phyloP scores from a whole-genome alignment of 37 sponge, comb jelly and placozoan genomes.

The Cladorhizidae sp. region DNA sequence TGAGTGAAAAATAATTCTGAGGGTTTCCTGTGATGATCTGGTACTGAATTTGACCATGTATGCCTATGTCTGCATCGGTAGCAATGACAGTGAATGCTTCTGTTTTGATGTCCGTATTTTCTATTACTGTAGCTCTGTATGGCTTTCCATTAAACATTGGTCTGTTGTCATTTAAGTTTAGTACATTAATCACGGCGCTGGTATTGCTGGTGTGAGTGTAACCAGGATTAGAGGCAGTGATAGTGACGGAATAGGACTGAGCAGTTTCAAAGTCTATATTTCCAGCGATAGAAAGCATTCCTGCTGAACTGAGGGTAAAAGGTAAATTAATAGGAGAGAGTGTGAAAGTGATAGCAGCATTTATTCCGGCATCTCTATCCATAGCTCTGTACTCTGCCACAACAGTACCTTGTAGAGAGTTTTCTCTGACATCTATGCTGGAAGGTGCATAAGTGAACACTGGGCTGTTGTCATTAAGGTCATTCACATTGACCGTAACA shows the following conservation, averaged over 20 bases:
- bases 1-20: slow-evolving; percentile 9
- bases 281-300: slow-evolving; percentile 18
- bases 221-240: slow-evolving; percentile 55
- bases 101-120: slow-evolving; percentile 2
- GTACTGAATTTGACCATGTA: slow-evolving; percentile 47
- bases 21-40: slow-evolving; percentile 24
- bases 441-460: slow-evolving; percentile 23
- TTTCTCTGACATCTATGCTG: slow-evolving; percentile 27
- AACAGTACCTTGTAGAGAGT: neutral
- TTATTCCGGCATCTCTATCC: slow-evolving; percentile 64
- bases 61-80: slow-evolving; percentile 50
- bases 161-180: slow-evolving; percentile 60
- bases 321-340: slow-evolving; percentile 19
- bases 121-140: slow-evolving; percentile 12
- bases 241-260: slow-evolving; percentile 11
- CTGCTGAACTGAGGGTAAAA: slow-evolving; percentile 23
- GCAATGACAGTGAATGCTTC: slow-evolving; percentile 20
- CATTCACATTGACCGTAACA: slow-evolving; percentile 33
- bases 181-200: neutral
- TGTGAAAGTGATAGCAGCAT: slow-evolving; percentile 54
- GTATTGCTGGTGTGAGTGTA: neutral
- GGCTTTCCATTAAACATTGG: slow-evolving; percentile 23
- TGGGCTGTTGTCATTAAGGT: slow-evolving; percentile 75
- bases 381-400: slow-evolving; percentile 26
- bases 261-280: slow-evolving; percentile 39